phyloP scores from a whole-genome alignment of 2,113 vertebrate genomes.

The Zosterops hypoxanthus region DNA sequence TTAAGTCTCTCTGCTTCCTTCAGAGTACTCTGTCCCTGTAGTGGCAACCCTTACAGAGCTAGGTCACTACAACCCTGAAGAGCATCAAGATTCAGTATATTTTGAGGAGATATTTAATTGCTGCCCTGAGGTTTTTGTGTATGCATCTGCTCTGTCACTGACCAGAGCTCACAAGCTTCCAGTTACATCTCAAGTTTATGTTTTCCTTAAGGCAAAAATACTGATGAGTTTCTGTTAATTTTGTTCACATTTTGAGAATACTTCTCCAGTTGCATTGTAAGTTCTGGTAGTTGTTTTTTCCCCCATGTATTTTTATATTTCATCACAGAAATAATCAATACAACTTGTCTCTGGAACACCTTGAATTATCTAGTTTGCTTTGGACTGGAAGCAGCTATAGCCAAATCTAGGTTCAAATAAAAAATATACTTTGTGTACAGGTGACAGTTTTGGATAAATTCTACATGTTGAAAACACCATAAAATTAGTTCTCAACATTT shows the following conservation, averaged over 20 bases:
- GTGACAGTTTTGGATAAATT: not conserved
- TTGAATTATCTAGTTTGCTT: not conserved
- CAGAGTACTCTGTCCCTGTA: not conserved
- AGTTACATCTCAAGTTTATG: not conserved
- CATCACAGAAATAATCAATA: not conserved
- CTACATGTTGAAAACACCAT: not conserved
- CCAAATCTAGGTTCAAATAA: not conserved
- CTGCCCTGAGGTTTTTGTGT: not conserved
- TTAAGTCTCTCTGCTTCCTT: not conserved
- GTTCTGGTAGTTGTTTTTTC: not conserved
- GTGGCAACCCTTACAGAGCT: accelerated
- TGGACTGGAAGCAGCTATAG: not conserved
- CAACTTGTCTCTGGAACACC: not conserved
- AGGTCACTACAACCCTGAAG: not conserved
- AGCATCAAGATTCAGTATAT: not conserved
- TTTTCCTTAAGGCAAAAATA: not conserved
- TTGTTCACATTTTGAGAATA: not conserved
- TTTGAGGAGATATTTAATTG: not conserved
- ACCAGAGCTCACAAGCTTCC: not conserved
- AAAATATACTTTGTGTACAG: not conserved
- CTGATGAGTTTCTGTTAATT: not conserved
- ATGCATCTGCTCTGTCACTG: not conserved
- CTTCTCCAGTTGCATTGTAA: not conserved
- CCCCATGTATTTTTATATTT: not conserved
- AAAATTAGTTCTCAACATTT: constrained; percentile 7